phyloP scores from a whole-genome alignment of 2,113 vertebrate genomes.

The Alaudala cheleensis region DNA sequence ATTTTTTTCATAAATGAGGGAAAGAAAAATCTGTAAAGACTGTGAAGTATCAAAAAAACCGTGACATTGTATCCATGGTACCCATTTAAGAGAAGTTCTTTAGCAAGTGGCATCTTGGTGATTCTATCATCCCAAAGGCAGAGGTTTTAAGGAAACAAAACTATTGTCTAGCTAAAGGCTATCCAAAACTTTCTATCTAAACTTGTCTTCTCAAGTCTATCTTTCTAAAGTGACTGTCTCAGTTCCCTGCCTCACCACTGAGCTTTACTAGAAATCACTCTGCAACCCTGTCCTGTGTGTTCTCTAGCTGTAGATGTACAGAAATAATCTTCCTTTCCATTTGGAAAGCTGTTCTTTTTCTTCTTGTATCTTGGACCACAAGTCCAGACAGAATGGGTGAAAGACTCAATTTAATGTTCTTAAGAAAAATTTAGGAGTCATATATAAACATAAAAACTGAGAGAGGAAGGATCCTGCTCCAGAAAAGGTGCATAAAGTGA shows the following conservation, averaged over 20 bases:
- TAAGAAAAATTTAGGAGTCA: background rate
- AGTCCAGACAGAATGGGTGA: background rate
- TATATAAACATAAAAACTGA: background rate
- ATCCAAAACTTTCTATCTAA: background rate
- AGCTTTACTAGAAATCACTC: background rate
- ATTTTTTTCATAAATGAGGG: background rate
- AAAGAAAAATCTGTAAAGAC: background rate
- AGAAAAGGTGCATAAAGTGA: background rate
- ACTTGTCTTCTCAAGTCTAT: background rate
- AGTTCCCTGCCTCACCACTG: rapidly evolving
- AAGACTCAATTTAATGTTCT: background rate
- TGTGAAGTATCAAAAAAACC: background rate
- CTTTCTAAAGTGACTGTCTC: background rate
- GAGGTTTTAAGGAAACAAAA: background rate
- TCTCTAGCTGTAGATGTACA: background rate
- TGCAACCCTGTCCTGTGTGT: background rate
- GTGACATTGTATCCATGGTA: background rate
- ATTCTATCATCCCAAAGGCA: background rate
- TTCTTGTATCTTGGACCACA: background rate
- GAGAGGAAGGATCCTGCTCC: background rate
- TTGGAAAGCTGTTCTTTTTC: background rate
- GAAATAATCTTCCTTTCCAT: background rate
- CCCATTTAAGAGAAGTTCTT: background rate
- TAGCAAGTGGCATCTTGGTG: background rate
- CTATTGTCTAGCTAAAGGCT: background rate